phyloP scores from a whole-genome alignment of 2,797 vertebrate species.

The Chelon auratus region DNA sequence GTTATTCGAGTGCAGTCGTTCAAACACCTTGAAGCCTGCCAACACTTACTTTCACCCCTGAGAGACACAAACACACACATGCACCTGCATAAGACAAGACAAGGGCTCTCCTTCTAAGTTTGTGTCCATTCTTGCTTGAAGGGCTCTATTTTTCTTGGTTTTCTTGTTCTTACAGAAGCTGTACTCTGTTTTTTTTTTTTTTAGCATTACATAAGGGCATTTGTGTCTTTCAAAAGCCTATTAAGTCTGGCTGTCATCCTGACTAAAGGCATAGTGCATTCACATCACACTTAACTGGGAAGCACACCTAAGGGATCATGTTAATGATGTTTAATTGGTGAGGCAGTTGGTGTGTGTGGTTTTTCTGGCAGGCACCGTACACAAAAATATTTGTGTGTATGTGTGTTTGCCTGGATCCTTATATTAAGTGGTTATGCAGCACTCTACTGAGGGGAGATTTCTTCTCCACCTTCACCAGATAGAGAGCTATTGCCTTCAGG shows the following conservation, averaged over 20 bases:
- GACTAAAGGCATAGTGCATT: constrained; percentile 38
- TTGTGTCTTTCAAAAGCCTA: constrained; percentile 62
- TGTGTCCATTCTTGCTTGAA: constrained; percentile 45
- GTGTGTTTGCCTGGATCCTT: constrained; percentile 55
- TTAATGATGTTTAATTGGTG: constrained; percentile 74
- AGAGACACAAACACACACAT: constrained; percentile 5
- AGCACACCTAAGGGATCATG: constrained; percentile 59
- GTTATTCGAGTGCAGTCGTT: constrained; percentile 12
- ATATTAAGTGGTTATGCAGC: constrained; percentile 54
- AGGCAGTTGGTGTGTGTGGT: constrained; percentile 50
- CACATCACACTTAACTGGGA: constrained; percentile 47
- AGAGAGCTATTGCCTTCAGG: constrained; percentile 42
- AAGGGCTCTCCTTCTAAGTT: constrained; percentile 18
- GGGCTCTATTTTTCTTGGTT: constrained; percentile 25
- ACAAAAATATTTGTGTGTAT: constrained; percentile 24
- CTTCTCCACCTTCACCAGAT: constrained; percentile 43
- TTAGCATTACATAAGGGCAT: constrained; percentile 38
- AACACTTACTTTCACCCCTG: constrained; percentile 18
- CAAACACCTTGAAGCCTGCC: constrained; percentile 34
- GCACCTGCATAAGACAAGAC: constrained; percentile 21
- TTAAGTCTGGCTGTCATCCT: constrained; percentile 49
- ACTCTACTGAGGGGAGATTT: constrained; percentile 30
- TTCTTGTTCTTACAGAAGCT: constrained; percentile 36
- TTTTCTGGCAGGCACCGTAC: constrained; percentile 19
- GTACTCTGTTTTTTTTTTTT: constrained; percentile 13